phyloP scores from a whole-genome alignment of 2,888 invertebrate species.

The Oligia strigilis region DNA sequence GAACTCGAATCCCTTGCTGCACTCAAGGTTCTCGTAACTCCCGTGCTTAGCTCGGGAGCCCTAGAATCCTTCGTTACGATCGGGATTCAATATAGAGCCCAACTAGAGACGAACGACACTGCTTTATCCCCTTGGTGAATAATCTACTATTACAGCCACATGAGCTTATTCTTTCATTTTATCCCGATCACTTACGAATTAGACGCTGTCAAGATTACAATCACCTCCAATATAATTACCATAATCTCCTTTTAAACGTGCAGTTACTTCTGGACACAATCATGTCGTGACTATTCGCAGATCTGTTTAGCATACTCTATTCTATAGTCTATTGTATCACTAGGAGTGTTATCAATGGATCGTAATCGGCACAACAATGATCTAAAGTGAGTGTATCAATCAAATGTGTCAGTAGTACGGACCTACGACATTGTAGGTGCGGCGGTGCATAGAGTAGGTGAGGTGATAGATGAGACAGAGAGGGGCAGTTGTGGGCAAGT shows the following conservation, averaged over 20 bases:
- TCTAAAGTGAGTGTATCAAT: constrained; percentile 65
- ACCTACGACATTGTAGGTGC: constrained; percentile 71
- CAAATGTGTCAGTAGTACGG: constrained; percentile 70
- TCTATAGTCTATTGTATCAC: constrained; percentile 32
- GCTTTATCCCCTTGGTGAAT: too few species aligned
- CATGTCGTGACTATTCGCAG: constrained; percentile 28
- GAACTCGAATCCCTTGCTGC: too few species aligned
- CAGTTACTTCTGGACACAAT: neutral
- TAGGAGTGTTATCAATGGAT: constrained; percentile 41
- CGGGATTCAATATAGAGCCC: too few species aligned
- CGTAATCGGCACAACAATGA: constrained; percentile 49
- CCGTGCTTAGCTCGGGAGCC: too few species aligned
- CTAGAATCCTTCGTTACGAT: too few species aligned
- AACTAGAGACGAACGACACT: too few species aligned
- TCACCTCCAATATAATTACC: constrained; percentile 13
- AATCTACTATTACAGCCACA: neutral
- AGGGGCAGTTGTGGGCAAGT: too few species aligned
- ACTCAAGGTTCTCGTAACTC: too few species aligned
- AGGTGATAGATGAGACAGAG: neutral
- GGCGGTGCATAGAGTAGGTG: constrained; percentile 58
- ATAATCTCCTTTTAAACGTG: constrained; percentile 36
- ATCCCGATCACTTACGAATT: too few species aligned
- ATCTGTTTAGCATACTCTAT: constrained; percentile 11
- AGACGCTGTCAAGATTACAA: constrained; percentile 28
- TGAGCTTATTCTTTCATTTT: neutral